Conservation (phyloP, 2,888 invertebrate genomes). For the Eilema sororculum region DNA sequence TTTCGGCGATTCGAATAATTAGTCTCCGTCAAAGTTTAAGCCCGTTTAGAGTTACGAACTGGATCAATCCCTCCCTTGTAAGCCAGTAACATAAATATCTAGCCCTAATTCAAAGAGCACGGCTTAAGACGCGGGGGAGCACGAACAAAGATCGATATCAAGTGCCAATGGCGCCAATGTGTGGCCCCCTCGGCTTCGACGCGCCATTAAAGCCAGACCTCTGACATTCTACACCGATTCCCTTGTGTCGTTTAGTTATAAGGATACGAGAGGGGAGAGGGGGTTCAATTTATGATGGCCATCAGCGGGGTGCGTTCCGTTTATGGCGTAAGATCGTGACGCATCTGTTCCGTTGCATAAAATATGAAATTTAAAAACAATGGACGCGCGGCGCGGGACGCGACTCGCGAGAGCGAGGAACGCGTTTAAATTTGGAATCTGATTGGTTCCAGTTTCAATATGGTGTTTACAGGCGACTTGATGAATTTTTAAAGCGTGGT, state of each 20-base stretch:
- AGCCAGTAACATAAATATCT: slow-evolving; percentile 78
- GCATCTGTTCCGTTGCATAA: slow-evolving; percentile 82
- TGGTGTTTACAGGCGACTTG: slow-evolving; percentile 23
- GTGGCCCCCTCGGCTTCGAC: slow-evolving; percentile 71
- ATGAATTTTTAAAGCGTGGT: background rate
- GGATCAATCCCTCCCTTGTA: slow-evolving; percentile 62
- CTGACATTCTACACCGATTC: slow-evolving; percentile 67
- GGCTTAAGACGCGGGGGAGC: slow-evolving; percentile 81
- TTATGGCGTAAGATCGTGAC: slow-evolving; percentile 80
- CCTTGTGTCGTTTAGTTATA: slow-evolving; percentile 58
- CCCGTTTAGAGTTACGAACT: slow-evolving; percentile 54
- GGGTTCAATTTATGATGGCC: slow-evolving; percentile 63
- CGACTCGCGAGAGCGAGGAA: slow-evolving; percentile 39
- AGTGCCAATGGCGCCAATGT: slow-evolving; percentile 79
- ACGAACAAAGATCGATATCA: slow-evolving; percentile 83
- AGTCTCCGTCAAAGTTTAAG: slow-evolving; percentile 61
- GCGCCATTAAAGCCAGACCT: slow-evolving; percentile 69
- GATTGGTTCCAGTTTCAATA: slow-evolving; percentile 35
- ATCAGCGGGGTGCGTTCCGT: slow-evolving; percentile 75
- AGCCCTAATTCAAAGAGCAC: slow-evolving; percentile 74
- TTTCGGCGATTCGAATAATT: slow-evolving; percentile 56
- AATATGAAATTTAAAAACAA: slow-evolving; percentile 77
- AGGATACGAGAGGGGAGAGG: slow-evolving; percentile 59
- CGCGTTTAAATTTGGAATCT: slow-evolving; percentile 43
- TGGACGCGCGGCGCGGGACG: slow-evolving; percentile 50